Conservation (phyloP, 2,797 vertebrate species). For the Pantherophis vulpinus region DNA sequence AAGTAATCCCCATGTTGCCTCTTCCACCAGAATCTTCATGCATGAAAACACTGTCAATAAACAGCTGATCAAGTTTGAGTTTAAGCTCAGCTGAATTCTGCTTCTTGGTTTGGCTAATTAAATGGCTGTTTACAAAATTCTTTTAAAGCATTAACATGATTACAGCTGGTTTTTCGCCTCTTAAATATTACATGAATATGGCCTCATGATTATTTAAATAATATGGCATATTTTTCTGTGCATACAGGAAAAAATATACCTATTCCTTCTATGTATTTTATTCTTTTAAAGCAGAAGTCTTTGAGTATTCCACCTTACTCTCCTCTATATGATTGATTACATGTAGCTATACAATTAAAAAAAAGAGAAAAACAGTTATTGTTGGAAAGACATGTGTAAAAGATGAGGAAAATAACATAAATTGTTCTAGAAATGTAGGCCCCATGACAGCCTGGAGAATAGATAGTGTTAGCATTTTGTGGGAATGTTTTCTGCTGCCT, state of each 20-base stretch:
- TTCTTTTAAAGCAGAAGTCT: not conserved
- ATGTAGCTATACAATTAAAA: slow-evolving; percentile 2
- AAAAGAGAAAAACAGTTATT: slow-evolving; percentile 16
- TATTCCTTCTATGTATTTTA: not conserved
- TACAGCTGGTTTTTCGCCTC: not conserved
- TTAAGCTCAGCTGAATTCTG: slow-evolving; percentile 34
- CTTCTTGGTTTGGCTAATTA: slow-evolving; percentile 41
- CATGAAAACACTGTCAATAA: slow-evolving; percentile 39
- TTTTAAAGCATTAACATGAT: slow-evolving; percentile 28
- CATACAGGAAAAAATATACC: not conserved
- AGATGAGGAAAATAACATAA: not conserved
- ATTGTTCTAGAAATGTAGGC: not conserved
- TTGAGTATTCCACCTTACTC: not conserved
- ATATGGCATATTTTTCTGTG: not conserved
- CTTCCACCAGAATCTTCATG: slow-evolving; percentile 23
- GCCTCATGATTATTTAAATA: slow-evolving; percentile 5
- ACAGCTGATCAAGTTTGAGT: slow-evolving; percentile 22
- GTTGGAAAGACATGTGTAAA: slow-evolving; percentile 4
- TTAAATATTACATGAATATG: slow-evolving; percentile 10
- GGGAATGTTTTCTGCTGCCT: not conserved
- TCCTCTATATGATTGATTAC: not conserved
- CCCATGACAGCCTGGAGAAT: not conserved
- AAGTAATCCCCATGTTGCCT: slow-evolving; percentile 10
- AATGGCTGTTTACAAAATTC: slow-evolving; percentile 31
- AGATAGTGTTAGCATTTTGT: not conserved